phyloP scores from a whole-genome alignment of 2,888 invertebrate species.

The Protonemura montana region DNA sequence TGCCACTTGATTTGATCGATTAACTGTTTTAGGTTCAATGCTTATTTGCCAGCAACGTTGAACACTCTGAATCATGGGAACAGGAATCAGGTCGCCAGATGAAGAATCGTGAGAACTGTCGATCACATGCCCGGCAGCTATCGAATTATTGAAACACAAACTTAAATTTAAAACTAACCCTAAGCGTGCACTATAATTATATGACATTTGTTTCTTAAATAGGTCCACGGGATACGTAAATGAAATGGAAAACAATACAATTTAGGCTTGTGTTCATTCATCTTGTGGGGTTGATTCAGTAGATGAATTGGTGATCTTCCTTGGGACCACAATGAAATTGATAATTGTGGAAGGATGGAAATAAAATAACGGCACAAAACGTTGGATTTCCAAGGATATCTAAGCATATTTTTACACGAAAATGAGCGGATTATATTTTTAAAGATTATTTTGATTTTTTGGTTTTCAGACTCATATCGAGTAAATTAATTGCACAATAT shows the following conservation, averaged over 20 bases:
- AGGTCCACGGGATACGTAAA: background rate
- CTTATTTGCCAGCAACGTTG: background rate
- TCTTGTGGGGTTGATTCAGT: background rate
- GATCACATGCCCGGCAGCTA: slow-evolving; percentile 1
- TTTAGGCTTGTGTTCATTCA: background rate
- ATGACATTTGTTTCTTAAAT: background rate
- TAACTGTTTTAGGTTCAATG: slow-evolving; percentile 2
- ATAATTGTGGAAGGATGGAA: too few relatives aligned
- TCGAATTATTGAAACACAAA: slow-evolving; percentile 28
- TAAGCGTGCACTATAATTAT: background rate
- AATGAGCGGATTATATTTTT: too few relatives aligned
- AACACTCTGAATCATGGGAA: background rate
- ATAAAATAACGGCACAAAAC: too few relatives aligned
- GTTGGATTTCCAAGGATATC: too few relatives aligned
- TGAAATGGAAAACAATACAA: background rate
- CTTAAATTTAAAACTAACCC: slow-evolving; percentile 13
- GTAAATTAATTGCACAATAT: too few relatives aligned
- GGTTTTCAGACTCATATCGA: too few relatives aligned
- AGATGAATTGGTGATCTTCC: too few relatives aligned
- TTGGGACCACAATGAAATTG: too few relatives aligned
- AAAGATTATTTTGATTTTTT: too few relatives aligned
- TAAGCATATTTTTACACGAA: too few relatives aligned
- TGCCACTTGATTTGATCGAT: background rate
- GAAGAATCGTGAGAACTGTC: slow-evolving; percentile 27
- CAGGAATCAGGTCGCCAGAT: background rate